Evolutionary conservation across 2,888 invertebrate species (phyloP).

Genomic region (Eupithecia insigniata): DNA sequence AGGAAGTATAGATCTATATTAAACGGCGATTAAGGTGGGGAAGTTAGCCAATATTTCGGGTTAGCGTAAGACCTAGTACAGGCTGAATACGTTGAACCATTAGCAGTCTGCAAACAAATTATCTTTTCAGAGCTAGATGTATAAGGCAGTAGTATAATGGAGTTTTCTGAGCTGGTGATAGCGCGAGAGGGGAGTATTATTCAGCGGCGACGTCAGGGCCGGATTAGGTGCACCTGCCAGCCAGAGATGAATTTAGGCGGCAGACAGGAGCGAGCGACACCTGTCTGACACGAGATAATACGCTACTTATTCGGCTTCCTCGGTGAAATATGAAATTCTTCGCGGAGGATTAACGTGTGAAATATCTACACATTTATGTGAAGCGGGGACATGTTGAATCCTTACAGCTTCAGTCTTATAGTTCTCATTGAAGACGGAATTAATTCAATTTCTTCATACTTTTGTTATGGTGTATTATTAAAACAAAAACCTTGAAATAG

Average conservation of each 20-base stretch:
- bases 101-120: constrained; percentile 45
- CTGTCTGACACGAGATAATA: constrained; percentile 78
- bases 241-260: constrained; percentile 76
- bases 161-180: constrained; percentile 55
- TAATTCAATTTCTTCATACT: constrained; percentile 15
- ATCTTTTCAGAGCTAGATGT: constrained; percentile 38
- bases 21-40: constrained; percentile 39
- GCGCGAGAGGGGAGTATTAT: constrained; percentile 53
- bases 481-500: neutral
- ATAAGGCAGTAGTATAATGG: constrained; percentile 48
- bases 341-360: constrained; percentile 65
- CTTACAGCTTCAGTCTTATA: constrained; percentile 36
- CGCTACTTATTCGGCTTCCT: constrained; percentile 75
- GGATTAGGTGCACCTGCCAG: constrained; percentile 78
- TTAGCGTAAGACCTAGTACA: constrained; percentile 30
- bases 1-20: constrained; percentile 40
- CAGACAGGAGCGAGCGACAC: constrained; percentile 77
- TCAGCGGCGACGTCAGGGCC: constrained; percentile 58
- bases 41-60: constrained; percentile 38
- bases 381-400: constrained; percentile 38
- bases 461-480: neutral
- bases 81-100: constrained; percentile 28
- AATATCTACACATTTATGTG: constrained; percentile 47
- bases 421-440: constrained; percentile 33
- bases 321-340: constrained; percentile 79